A percentile compares a stretch with the other conserved stretches of the same genome.
Evolutionary conservation across 2,113 vertebrate species (phyloP).

Genomic region (Chunga burmeisteri): DNA sequence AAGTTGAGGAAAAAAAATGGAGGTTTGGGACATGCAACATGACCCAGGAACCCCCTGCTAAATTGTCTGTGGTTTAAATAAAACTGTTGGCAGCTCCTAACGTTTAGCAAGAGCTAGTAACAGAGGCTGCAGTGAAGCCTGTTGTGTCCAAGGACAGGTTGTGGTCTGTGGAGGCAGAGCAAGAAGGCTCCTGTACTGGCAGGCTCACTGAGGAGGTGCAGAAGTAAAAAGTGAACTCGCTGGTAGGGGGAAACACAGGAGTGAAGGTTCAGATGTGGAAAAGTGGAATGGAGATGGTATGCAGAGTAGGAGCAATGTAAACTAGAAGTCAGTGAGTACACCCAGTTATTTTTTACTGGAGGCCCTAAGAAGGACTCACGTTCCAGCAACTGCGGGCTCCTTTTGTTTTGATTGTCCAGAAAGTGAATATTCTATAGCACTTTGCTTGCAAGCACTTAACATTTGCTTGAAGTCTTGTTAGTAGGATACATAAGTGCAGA

Average conservation of each 20-base stretch:
- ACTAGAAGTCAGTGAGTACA: neutral
- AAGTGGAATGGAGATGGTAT: neutral
- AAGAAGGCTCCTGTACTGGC: neutral
- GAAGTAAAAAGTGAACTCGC: neutral
- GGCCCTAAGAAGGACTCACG: neutral
- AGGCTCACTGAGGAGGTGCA: neutral
- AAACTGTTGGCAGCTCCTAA: neutral
- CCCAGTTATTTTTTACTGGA: neutral
- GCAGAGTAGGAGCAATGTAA: neutral
- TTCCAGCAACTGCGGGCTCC: rapidly evolving
- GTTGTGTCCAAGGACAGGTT: neutral
- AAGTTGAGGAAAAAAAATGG: neutral
- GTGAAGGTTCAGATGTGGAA: neutral
- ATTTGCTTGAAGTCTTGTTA: neutral
- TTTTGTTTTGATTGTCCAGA: neutral
- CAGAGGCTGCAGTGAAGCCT: neutral
- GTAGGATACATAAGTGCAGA: neutral
- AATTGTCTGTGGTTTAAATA: neutral
- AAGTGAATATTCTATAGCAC: neutral
- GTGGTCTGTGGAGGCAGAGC: neutral
- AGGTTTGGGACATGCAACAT: neutral
- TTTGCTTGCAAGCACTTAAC: neutral
- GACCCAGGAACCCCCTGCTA: neutral
- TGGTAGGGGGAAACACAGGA: neutral
- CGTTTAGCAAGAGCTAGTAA: neutral